These are phyloP conservation scores for Chaetura pelagica DNA, from an alignment of 2,113 vertebrate genomes.

Conservation along the genomic window DNA sequence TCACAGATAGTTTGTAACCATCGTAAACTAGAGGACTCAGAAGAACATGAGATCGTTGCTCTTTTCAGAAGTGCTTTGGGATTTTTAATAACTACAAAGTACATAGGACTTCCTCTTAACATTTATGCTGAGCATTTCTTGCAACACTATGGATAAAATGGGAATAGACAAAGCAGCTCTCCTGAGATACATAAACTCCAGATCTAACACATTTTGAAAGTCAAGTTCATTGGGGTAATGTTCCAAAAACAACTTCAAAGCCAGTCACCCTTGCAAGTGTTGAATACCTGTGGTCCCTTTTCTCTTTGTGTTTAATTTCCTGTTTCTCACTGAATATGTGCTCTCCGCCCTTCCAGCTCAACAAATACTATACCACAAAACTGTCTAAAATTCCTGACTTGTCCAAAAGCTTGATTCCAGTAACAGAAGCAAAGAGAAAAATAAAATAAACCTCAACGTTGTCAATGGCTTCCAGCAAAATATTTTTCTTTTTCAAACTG, in stretches of 20 bases:
- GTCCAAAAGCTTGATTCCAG: background rate
- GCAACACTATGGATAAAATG: background rate
- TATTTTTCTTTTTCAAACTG: background rate
- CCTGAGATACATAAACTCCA: background rate
- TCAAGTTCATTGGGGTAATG: background rate
- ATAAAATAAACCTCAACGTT: background rate
- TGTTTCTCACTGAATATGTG: background rate
- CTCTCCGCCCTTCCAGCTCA: background rate
- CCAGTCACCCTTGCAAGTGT: background rate
- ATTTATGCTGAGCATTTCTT: background rate
- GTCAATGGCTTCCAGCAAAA: background rate
- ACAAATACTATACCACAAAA: background rate
- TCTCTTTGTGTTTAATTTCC: background rate
- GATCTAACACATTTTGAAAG: conserved; percentile 12
- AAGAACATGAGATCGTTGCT: background rate
- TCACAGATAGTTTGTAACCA: background rate
- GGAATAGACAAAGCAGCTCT: background rate
- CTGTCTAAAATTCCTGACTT: background rate
- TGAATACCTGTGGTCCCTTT: background rate
- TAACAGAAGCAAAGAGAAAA: background rate
- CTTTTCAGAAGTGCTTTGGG: background rate
- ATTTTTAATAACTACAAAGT: background rate
- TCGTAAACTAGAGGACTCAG: background rate
- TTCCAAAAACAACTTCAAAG: conserved; percentile 30
- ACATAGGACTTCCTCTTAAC: background rate